Base-by-base conservation (phyloP, 2,113 vertebrate species). In the Paradisaea rubra region DNA sequence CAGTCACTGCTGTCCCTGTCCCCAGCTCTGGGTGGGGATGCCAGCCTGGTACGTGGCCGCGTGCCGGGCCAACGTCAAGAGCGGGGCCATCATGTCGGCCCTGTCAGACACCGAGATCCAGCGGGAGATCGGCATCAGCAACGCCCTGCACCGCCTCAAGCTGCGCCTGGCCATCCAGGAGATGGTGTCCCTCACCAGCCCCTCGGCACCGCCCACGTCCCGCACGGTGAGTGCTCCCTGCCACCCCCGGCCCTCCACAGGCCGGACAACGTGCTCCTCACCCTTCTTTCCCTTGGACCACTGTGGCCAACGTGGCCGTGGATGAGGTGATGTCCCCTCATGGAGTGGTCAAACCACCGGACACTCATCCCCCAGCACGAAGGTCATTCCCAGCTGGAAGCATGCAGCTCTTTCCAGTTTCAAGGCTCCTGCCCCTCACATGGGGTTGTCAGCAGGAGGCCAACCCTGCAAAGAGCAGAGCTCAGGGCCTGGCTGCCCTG, bases 1-100 rank as follows among this genome's bases (percentile, higher is more conserved):
- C 63, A 52, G 25, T 90, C 47, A 93, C 30, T 3, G 6, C 49
- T 64, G 15, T 93, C 39, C 59, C 42, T 30, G 1, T 88, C n/a
- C 84, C 81, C 97, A 99, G 99, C 98, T 99, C 95, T 99, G 99
- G 99, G 99, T 99, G 93, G 99, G 99, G 37, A 99, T 99, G 99
- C 99, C 99, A 2, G 99, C 99, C 65, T 99, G 99, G 99, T 99
- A 99, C 3, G 99, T 99, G 91, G 99, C 99, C 0, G 99, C 99
- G 16, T 99, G 99, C 93, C 98, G 99, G 45, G 99, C 99, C 97
- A 99, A 99, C 7, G 99, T 99, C 97, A 99, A 99, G 98, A 99
- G 99, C 0, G 99, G 99, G 3, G 99, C 99, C 97, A 99, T 99
- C 98, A 99, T 99, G 99, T 99, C 99, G 0, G 99, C 99, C 14